phyloP scores from a whole-genome alignment of 2,888 invertebrate species.

The Capitulum mitella region DNA sequence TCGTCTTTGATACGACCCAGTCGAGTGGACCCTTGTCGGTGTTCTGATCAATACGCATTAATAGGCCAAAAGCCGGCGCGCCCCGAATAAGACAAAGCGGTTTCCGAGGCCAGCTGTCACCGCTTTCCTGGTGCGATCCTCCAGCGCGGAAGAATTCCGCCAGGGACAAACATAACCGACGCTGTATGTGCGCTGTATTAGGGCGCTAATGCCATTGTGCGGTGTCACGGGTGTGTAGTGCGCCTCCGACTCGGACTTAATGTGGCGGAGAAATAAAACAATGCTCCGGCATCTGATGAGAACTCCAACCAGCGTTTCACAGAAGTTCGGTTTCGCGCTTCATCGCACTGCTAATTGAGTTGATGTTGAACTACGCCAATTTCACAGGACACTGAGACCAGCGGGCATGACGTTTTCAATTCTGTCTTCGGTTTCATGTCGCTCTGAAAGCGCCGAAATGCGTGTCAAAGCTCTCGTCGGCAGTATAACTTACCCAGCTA shows the following conservation, averaged over 20 bases:
- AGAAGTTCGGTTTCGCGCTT: not conserved
- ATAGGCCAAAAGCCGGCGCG: not conserved
- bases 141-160: not conserved
- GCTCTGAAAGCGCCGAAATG: too few species aligned
- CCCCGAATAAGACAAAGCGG: not conserved
- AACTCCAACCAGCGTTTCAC: not conserved
- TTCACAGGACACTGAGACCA: too few species aligned
- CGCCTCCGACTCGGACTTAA: not conserved
- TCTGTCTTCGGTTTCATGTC: too few species aligned
- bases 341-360: not conserved
- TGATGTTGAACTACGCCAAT: too few species aligned
- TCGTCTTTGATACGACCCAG: not conserved
- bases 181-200: not conserved
- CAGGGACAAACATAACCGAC: not conserved
- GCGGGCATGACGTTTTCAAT: too few species aligned
- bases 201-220: not conserved
- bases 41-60: conserved; percentile 5
- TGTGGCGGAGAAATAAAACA: not conserved
- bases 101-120: not conserved
- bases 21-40: not conserved
- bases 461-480: too few species aligned
- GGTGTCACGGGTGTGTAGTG: not conserved
- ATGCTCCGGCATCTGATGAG: not conserved
- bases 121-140: not conserved
- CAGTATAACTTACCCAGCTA: too few species aligned